Percentiles rank a stretch among this genome's conserved stretches.
phyloP scores from a whole-genome alignment of 2,888 invertebrate genomes.

The Hedychridium roseum region DNA sequence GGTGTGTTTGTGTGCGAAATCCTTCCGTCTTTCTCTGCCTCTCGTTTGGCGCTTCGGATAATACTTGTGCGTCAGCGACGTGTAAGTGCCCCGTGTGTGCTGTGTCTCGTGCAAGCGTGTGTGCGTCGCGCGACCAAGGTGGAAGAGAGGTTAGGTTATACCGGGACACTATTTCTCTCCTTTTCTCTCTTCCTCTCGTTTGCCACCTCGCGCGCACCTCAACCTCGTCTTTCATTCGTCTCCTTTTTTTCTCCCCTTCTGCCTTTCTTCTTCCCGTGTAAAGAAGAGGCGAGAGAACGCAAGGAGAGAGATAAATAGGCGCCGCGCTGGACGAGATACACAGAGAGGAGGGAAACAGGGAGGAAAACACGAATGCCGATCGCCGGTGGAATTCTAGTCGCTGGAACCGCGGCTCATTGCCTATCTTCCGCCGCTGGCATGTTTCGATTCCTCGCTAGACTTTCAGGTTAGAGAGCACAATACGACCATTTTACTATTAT shows the following conservation, averaged over 20 bases:
- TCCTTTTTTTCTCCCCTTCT: constrained; percentile 11
- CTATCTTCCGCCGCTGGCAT: constrained; percentile 55
- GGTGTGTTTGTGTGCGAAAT: no score
- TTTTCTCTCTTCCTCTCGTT: constrained; percentile 3
- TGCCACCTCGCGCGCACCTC: constrained; percentile 4
- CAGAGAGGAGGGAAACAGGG: constrained; percentile 5
- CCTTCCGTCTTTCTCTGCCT: not conserved
- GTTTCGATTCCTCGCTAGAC: constrained; percentile 68
- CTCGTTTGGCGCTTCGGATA: not conserved
- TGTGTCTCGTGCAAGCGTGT: not conserved
- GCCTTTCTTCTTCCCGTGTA: constrained; percentile 19
- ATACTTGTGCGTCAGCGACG: no score
- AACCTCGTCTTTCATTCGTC: constrained; percentile 10
- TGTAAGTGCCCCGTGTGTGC: no score
- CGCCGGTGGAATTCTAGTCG: constrained; percentile 51
- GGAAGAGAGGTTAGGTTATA: constrained; percentile 42
- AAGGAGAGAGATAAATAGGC: not conserved
- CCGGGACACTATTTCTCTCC: constrained; percentile 24
- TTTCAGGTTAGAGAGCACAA: constrained; percentile 73
- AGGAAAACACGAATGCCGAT: constrained; percentile 50
- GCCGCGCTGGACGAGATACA: not conserved
- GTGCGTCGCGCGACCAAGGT: not conserved
- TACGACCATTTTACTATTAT: no score
- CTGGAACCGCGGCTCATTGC: constrained; percentile 52
- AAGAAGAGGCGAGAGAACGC: constrained; percentile 18